phyloP scores from a whole-genome alignment of 2,888 invertebrate genomes.

The Pterobdella sp. region DNA sequence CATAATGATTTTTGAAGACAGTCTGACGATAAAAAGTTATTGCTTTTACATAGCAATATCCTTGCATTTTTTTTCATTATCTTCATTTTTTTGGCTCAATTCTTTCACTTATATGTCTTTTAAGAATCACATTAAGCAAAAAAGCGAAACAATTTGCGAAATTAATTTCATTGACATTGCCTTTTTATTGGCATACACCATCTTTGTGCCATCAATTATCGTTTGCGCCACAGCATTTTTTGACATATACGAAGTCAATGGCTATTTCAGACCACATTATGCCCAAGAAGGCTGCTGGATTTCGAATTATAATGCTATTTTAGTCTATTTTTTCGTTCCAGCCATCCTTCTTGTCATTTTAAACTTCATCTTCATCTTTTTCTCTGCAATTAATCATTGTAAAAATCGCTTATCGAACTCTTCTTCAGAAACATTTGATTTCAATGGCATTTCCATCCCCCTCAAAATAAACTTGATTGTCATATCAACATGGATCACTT shows the following conservation, averaged over 20 bases:
- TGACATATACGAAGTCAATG: neutral
- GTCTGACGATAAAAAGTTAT: slow-evolving; percentile 29
- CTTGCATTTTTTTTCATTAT: slow-evolving; percentile 55
- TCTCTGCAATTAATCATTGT: neutral
- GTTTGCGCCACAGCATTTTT: neutral
- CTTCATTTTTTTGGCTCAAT: slow-evolving; percentile 57
- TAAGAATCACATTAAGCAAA: neutral
- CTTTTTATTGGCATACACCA: neutral
- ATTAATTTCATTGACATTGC: neutral
- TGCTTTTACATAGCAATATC: slow-evolving; percentile 52
- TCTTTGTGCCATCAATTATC: neutral
- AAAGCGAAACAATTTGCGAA: neutral
- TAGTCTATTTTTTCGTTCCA: neutral
- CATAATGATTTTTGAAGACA: slow-evolving; percentile 12
- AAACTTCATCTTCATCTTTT: neutral
- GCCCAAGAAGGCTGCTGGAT: slow-evolving; percentile 9
- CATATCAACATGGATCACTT: neutral
- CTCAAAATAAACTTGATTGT: neutral
- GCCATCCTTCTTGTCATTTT: neutral
- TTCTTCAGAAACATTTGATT: neutral
- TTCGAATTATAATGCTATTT: neutral
- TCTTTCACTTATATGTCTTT: neutral
- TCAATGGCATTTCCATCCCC: neutral
- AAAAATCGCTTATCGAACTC: neutral
- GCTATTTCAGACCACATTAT: slow-evolving; percentile 14